phyloP scores from a whole-genome alignment of 2,113 vertebrate species.

The Elaphurus davidianus region DNA sequence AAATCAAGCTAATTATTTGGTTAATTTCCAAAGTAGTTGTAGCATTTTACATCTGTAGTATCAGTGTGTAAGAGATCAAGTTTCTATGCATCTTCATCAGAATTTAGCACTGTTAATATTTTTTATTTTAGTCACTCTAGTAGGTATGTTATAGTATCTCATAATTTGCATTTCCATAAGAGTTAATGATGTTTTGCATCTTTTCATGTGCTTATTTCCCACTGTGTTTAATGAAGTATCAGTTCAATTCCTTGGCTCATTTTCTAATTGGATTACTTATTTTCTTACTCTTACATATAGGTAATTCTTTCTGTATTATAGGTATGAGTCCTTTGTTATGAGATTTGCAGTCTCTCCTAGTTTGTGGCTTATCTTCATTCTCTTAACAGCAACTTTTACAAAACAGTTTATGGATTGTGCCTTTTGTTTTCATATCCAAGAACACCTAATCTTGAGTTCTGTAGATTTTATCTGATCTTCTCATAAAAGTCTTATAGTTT shows the following conservation, averaged over 20 bases:
- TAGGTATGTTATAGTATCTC: neutral
- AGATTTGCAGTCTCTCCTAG: neutral
- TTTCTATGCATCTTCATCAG: neutral
- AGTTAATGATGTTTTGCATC: neutral
- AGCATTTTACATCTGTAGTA: neutral
- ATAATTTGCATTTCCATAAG: neutral
- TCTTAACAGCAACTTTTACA: neutral
- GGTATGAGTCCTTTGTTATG: neutral
- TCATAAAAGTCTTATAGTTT: neutral
- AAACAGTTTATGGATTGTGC: neutral
- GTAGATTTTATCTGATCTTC: neutral
- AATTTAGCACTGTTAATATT: neutral
- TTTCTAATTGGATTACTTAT: neutral
- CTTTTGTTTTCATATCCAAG: neutral
- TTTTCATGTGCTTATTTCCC: neutral
- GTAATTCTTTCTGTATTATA: neutral
- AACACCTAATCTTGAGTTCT: neutral
- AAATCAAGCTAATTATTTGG: neutral
- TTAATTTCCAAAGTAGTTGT: neutral
- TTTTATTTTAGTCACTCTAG: neutral
- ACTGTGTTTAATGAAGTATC: neutral
- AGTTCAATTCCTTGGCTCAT: neutral
- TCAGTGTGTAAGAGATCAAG: neutral
- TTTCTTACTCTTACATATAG: neutral
- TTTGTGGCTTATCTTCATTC: neutral